phyloP scores from a whole-genome alignment of 2,797 vertebrate genomes.

The Rhynchotus rufescens region DNA sequence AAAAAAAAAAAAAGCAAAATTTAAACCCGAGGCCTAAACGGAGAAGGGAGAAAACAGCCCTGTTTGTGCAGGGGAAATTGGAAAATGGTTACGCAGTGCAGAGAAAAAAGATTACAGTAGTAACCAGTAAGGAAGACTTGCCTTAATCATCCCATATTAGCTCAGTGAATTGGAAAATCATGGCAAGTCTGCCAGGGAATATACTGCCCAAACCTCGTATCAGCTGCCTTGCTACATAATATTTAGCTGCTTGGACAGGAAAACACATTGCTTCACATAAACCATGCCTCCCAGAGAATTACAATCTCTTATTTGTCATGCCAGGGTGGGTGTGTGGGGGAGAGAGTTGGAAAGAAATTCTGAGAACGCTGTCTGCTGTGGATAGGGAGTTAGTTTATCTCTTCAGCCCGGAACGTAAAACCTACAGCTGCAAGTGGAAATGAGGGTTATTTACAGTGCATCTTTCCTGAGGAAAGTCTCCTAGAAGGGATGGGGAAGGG shows the following conservation, averaged over 20 bases:
- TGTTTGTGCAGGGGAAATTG: neutral
- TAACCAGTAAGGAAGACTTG: neutral
- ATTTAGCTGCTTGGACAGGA: conserved; percentile 27
- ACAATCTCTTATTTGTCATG: conserved; percentile 26
- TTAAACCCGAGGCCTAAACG: neutral
- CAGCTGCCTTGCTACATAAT: neutral
- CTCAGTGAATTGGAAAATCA: conserved; percentile 30
- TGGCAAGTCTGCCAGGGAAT: conserved; percentile 5
- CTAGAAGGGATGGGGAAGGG: neutral
- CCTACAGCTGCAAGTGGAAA: neutral
- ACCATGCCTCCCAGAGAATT: conserved; percentile 37
- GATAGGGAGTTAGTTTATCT: conserved; percentile 54
- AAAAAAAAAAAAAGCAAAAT: neutral
- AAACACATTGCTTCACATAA: conserved; percentile 49
- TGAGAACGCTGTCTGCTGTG: neutral
- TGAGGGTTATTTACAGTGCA: conserved; percentile 37
- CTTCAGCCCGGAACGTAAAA: conserved; percentile 31
- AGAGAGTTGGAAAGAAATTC: conserved; percentile 8
- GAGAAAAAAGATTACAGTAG: neutral
- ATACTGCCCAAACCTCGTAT: neutral
- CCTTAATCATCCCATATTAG: conserved; percentile 21
- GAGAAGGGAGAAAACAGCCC: neutral
- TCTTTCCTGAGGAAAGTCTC: neutral
- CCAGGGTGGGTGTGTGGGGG: neutral
- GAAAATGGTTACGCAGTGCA: neutral